Conservation (phyloP, 2,113 vertebrate species). For the Dryoscopus gambensis region DNA sequence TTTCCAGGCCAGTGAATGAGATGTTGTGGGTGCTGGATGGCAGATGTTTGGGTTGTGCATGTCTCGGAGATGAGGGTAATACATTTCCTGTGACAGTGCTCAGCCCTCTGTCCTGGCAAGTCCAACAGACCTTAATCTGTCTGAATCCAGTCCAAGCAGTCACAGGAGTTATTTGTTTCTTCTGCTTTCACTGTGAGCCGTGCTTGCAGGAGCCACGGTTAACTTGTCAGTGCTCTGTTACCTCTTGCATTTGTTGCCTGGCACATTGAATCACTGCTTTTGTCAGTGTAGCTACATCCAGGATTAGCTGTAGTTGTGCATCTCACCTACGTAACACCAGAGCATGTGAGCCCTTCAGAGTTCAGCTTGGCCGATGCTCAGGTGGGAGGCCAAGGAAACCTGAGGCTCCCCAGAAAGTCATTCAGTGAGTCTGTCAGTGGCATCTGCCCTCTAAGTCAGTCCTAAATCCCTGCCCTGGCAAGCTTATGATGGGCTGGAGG, state of each 20-base stretch:
- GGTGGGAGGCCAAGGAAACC: neutral
- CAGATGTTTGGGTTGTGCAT: neutral
- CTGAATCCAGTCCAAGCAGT: neutral
- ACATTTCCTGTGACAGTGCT: neutral
- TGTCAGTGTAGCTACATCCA: neutral
- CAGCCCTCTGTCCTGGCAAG: neutral
- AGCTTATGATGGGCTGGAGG: neutral
- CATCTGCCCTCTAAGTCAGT: neutral
- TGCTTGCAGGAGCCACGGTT: neutral
- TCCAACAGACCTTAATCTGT: neutral
- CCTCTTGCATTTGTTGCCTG: neutral
- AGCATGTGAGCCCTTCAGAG: neutral
- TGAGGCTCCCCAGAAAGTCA: neutral
- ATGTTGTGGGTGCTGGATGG: neutral
- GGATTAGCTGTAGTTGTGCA: neutral
- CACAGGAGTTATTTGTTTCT: neutral
- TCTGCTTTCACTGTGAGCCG: neutral
- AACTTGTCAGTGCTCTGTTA: neutral
- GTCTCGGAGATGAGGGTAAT: neutral
- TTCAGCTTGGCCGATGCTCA: neutral
- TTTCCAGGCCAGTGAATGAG: neutral
- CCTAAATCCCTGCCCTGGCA: conserved; percentile 2
- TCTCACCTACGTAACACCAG: neutral
- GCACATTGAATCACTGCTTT: neutral
- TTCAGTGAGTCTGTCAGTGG: neutral